Evolutionary conservation across 2,888 invertebrate genomes (phyloP).

Genomic region (Beris morrisii): DNA sequence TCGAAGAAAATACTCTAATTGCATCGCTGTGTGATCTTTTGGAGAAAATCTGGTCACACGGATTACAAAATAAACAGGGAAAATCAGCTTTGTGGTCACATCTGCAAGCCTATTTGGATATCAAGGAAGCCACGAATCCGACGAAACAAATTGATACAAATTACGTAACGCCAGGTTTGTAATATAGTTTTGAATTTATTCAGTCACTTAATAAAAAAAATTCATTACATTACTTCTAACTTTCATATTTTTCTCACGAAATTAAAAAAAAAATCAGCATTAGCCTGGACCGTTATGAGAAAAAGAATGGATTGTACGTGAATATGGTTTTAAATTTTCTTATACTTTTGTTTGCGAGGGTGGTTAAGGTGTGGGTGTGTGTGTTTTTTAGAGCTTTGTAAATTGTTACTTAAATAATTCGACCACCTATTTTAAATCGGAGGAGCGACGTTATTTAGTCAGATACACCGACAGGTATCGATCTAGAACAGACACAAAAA

Average conservation of each 20-base stretch:
- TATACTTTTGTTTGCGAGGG: slow-evolving; percentile 8
- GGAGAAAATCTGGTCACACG: slow-evolving; percentile 98
- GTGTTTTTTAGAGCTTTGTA: slow-evolving; percentile 42
- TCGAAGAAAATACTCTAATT: slow-evolving; percentile 97
- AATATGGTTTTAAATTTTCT: slow-evolving; percentile 11
- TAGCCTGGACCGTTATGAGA: slow-evolving; percentile 92
- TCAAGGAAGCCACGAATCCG: slow-evolving; percentile 67
- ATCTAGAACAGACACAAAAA: too few relatives aligned
- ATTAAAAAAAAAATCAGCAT: slow-evolving; percentile 59
- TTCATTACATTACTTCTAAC: not conserved
- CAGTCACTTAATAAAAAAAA: not conserved
- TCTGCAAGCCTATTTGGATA: slow-evolving; percentile 83
- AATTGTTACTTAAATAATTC: not conserved
- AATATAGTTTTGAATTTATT: not conserved
- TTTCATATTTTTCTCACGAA: slow-evolving; percentile 24
- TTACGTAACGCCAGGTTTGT: slow-evolving; percentile 60
- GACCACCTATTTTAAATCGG: not conserved
- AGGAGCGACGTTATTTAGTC: too few relatives aligned
- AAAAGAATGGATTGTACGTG: slow-evolving; percentile 90
- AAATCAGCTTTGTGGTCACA: slow-evolving; percentile 98
- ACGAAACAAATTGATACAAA: slow-evolving; percentile 61
- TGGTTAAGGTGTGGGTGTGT: slow-evolving; percentile 5
- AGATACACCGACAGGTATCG: too few relatives aligned
- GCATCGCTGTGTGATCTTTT: slow-evolving; percentile 97
- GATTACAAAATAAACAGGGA: slow-evolving; percentile 91